Conservation (phyloP, 1,140 invertebrate genomes). For the Sycophila sp. region DNA sequence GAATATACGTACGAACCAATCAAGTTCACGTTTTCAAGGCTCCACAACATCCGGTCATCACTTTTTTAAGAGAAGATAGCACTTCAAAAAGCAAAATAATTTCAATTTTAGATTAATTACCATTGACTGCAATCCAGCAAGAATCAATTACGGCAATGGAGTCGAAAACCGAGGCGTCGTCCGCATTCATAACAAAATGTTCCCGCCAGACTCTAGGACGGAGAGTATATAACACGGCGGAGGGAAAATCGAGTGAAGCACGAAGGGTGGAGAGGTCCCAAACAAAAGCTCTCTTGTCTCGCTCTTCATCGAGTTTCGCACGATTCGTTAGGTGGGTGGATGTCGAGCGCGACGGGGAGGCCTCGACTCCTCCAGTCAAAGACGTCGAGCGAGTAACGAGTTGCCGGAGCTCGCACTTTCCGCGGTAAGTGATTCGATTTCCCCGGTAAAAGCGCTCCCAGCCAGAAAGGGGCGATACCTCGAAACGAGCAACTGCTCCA, state of each 20-base stretch:
- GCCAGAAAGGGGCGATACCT: background rate
- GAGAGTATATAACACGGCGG: conserved; percentile 1
- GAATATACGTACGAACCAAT: too few species aligned
- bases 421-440: conserved; percentile 48
- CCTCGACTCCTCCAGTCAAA: too few species aligned
- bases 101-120: too few species aligned
- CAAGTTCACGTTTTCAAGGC: too few species aligned
- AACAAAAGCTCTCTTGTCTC: background rate
- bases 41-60: too few species aligned
- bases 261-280: background rate
- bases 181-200: conserved; percentile 24
- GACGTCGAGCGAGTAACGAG: conserved; percentile 24
- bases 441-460: conserved; percentile 8
- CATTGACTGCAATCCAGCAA: background rate
- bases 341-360: background rate
- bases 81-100: too few species aligned
- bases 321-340: conserved; percentile 22
- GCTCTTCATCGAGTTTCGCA: conserved; percentile 6
- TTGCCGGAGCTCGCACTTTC: conserved; percentile 11
- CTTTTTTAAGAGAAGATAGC: too few species aligned
- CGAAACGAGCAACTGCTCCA: background rate
- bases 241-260: conserved; percentile 22
- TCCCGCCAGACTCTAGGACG: background rate
- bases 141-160: conserved; percentile 4
- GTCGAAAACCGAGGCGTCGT: background rate